A percentile compares a stretch with the other conserved stretches of the same genome.
These are phyloP conservation scores for Acinonyx jubatus DNA, from an alignment of 2,113 vertebrate genomes.

Conservation along the genomic window DNA sequence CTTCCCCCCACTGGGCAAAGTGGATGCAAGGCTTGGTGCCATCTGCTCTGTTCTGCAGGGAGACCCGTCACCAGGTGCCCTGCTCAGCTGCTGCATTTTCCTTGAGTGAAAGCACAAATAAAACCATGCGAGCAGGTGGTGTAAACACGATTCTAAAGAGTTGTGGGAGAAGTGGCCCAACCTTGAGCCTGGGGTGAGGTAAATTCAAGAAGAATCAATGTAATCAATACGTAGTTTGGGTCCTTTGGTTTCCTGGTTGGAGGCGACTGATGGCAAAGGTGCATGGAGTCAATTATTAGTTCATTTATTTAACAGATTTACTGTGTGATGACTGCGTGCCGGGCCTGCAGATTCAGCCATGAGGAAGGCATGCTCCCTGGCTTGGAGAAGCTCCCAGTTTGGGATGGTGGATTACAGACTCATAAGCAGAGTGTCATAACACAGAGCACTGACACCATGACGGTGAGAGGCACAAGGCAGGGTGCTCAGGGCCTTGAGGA, in stretches of 20 bases:
- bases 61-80: background rate
- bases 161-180: background rate
- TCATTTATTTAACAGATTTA: slow-evolving; percentile 1
- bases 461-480: background rate
- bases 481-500: background rate
- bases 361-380: background rate
- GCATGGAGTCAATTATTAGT: background rate
- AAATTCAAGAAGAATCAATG: background rate
- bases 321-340: background rate
- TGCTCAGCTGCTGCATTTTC: slow-evolving; percentile 22
- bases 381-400: background rate
- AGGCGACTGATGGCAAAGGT: background rate
- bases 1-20: background rate
- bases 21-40: background rate
- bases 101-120: background rate
- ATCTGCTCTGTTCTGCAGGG: slow-evolving; percentile 39
- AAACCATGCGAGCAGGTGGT: background rate
- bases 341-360: background rate
- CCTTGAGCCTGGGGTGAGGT: background rate
- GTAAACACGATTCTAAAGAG: background rate
- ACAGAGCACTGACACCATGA: background rate
- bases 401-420: background rate
- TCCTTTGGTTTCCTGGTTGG: background rate
- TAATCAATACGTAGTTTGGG: background rate
- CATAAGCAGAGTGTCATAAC: background rate